Evolutionary conservation across 37 sponge, comb jelly and placozoan species (phyloP).

Genomic region (Geodia barretti): DNA sequence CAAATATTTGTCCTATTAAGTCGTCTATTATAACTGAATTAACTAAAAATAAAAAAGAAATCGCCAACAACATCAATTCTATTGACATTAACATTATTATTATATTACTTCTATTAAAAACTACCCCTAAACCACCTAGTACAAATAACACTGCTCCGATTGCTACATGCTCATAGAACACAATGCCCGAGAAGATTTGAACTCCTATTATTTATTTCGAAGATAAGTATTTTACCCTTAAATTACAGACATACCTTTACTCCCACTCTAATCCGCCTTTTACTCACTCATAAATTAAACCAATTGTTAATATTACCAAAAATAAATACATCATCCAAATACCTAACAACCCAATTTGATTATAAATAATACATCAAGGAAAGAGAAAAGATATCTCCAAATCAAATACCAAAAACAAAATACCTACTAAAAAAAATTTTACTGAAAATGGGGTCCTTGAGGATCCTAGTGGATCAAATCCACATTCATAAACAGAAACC

Average conservation of each 20-base stretch:
- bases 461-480: constrained; percentile 79
- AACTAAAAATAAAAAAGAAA: constrained; percentile 57
- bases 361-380: constrained; percentile 44
- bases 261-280: constrained; percentile 76
- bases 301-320: constrained; percentile 68
- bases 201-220: constrained; percentile 69
- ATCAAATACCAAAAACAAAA: constrained; percentile 85
- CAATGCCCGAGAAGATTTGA: constrained; percentile 59
- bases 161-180: constrained; percentile 56
- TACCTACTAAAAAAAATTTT: constrained; percentile 84
- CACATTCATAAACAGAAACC: constrained; percentile 76
- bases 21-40: constrained; percentile 50
- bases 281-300: constrained; percentile 68
- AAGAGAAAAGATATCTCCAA: constrained; percentile 79
- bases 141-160: constrained; percentile 57
- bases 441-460: constrained; percentile 84
- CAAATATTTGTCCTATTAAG: constrained; percentile 67
- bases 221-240: constrained; percentile 66
- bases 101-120: constrained; percentile 76
- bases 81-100: constrained; percentile 84
- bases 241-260: constrained; percentile 60
- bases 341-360: constrained; percentile 54
- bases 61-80: constrained; percentile 79
- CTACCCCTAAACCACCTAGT: constrained; percentile 66
- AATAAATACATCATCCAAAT: constrained; percentile 63